Base-by-base conservation (phyloP, 2,888 invertebrate species). In the Sphaerophoria taeniata region DNA sequence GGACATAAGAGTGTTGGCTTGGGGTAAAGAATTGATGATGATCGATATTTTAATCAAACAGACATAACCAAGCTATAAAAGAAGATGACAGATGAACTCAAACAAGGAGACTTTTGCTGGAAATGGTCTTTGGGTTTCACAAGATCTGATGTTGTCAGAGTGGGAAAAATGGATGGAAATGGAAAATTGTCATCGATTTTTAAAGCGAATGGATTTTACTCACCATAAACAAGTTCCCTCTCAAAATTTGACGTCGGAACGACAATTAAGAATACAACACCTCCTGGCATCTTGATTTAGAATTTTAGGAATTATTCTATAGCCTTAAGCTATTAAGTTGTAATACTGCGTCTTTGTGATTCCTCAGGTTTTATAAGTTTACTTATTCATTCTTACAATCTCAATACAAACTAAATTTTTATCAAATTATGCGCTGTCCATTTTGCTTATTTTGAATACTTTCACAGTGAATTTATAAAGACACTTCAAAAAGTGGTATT, bases 191-290 rank as follows among this genome's bases (percentile, higher is more conserved):
- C 6, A 39, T 9, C 6, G 9, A 43, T 3, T 43, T 43, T 43
- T 24, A 24, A 24, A 24, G 24, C 2, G 24, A 24, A 24, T 24
- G 24, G 24, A 24, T 24, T 24, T 71, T 74, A 89, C 91, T 89
- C 89, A 92, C 92, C 91, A 88, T 90, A 90, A 88, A 90, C 87
- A 87, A 92, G 88, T 88, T 92, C 93, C 88, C 95, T 94, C 90
- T 95, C 95, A 88, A 94, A 94, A 89, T 94, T 95, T 73, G 94
- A 93, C 79, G 95, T 95, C 7, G 95, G 95, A 88, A 95, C 94
- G 89, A 94, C 95, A 80, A 95, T 94, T 75, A 95, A 90, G 89
- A 95, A 95, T 82, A 95, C 93, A 6, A 95, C 95, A 87, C 95
- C 85, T 60, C 70, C 95, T 71, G 94, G 93, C 94, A 94, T 94